Evolutionary conservation across 92 coral and sea anemone genomes (phyloP).

Genomic region (Siderastrea radians): DNA sequence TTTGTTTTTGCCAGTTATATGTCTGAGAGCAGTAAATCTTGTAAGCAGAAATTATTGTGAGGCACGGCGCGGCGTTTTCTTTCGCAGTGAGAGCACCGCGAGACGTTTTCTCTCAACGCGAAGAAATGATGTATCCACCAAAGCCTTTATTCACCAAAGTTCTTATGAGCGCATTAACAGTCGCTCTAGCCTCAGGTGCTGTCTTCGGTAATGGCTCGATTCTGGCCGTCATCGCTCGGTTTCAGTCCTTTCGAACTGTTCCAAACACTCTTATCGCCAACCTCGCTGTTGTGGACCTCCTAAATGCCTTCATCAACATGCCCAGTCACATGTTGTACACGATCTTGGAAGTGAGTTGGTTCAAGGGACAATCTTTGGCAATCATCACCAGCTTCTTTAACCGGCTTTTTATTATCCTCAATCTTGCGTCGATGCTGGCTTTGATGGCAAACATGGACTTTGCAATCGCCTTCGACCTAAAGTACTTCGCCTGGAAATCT

Average conservation of each 20-base stretch:
- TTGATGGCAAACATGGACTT: too few species aligned
- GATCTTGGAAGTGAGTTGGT: neutral
- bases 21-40: too few species aligned
- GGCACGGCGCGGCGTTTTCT: too few species aligned
- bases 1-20: too few species aligned
- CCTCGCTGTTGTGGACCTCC: neutral
- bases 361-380: neutral
- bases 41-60: too few species aligned
- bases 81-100: too few species aligned
- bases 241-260: neutral
- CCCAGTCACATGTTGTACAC: neutral
- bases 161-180: neutral
- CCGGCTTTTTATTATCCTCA: neutral
- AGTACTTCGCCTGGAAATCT: neutral
- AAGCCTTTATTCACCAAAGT: neutral
- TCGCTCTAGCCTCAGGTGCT: neutral
- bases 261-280: neutral
- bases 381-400: neutral
- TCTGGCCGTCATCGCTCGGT: neutral
- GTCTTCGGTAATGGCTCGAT: neutral
- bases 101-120: too few species aligned
- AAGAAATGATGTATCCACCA: neutral
- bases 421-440: too few species aligned
- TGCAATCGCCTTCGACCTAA: too few species aligned
- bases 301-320: neutral